A percentile compares a stretch with the other conserved stretches of the same genome.
phyloP scores from a whole-genome alignment of 2,888 invertebrate species.

The Noctua janthe region DNA sequence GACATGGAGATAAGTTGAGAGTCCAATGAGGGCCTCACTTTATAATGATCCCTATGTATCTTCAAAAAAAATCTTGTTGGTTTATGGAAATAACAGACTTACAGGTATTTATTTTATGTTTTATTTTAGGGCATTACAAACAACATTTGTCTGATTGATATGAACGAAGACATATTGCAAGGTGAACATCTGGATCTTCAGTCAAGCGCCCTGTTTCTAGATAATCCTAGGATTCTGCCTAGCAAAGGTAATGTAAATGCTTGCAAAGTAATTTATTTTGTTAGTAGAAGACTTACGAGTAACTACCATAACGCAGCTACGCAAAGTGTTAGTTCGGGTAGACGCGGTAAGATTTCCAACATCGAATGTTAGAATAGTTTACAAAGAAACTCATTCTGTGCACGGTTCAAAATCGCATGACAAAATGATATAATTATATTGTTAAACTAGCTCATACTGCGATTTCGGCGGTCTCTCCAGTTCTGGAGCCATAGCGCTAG shows the following conservation, averaged over 20 bases:
- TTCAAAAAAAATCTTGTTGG: neutral
- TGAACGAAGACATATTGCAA: conserved; percentile 93
- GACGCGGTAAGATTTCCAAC: neutral
- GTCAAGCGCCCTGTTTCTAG: conserved; percentile 92
- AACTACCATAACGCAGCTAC: neutral
- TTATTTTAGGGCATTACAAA: conserved; percentile 81
- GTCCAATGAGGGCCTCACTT: neutral
- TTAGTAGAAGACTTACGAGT: neutral
- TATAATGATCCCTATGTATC: neutral
- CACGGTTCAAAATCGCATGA: neutral
- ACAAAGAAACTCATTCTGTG: neutral
- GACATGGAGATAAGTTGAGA: neutral
- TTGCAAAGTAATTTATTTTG: neutral
- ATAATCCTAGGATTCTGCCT: conserved; percentile 93
- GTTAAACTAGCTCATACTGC: too few species aligned
- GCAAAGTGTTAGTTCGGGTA: neutral
- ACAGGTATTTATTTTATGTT: neutral
- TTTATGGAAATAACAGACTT: neutral
- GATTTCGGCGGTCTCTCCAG: too few species aligned
- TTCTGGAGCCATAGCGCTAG: too few species aligned
- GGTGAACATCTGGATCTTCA: conserved; percentile 96
- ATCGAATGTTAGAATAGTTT: neutral
- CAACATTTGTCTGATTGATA: conserved; percentile 94
- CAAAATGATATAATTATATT: neutral
- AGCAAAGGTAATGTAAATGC: conserved; percentile 67